Evolutionary conservation across 2,797 vertebrate species (phyloP), one percentile per base, ranked within the genome.

Genomic region (Sebastes taczanowskii): DNA sequence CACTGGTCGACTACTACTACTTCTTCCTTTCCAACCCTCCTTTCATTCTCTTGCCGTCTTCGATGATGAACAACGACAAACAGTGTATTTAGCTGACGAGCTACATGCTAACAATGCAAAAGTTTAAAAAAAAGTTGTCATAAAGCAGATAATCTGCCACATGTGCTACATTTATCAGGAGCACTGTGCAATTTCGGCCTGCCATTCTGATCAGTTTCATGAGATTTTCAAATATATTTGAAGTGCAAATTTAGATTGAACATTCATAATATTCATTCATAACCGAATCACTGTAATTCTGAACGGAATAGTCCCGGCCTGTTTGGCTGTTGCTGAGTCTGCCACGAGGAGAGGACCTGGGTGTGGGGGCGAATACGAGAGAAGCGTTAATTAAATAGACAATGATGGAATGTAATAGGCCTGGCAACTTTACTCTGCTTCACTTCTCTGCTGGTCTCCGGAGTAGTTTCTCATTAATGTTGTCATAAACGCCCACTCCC

Each of bases 311-410:
- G 11, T 65, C 25, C 23, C 0, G 2, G 11, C 5, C 6, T 35
- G 18, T 76, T 29, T 71, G 35, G 38, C 65, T 85, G 62, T 76
- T 35, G 22, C 35, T 13, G 4, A 16, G 55, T 73, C 56, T 61
- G 69, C 59, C 35, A 71, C 1, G n/a, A 78, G 70, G 30, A 60
- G 25, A 53, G 61, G 67, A 77, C n/a, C 63, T 34, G n/a, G 75
- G 38, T 23, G 23, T 25, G 65, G 52, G 76, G 83, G 60, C 14
- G n/a, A 82, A 75, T 76, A 59, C 65, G 42, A 77, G 67, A 65
- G 58, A 78, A 81, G 63, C 67, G 75, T 42, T 91, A 89, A 93
- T 89, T 89, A 90, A 92, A 88, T 55, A 85, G 82, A 84, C 65
- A 74, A 71, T 88, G 74, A 92, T 91, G 46, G 85, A 89, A 84